Percentiles rank a stretch among this genome's conserved stretches.
Evolutionary conservation across 2,113 vertebrate genomes (phyloP).

Genomic region (Brienomyrus brachyistius): DNA sequence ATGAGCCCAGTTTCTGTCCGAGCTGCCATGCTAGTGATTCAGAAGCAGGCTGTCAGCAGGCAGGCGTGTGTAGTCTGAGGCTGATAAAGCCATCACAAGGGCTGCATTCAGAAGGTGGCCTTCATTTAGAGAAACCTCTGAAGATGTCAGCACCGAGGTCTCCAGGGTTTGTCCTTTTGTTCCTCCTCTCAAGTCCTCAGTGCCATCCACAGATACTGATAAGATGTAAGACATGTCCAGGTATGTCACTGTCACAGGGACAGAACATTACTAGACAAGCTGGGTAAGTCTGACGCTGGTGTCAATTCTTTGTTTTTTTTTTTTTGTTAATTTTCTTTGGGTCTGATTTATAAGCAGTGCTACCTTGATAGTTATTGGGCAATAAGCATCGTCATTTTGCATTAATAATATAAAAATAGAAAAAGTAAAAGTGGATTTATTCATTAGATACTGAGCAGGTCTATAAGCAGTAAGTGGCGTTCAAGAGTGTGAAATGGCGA

Average conservation of each 20-base stretch:
- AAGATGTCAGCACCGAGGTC: not conserved
- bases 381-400: not conserved
- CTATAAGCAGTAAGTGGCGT: not conserved
- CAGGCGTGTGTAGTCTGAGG: not conserved
- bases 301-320: not conserved
- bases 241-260: not conserved
- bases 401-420: not conserved
- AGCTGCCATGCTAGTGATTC: too few relatives aligned
- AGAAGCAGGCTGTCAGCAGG: not conserved
- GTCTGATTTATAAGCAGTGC: not conserved
- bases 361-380: not conserved
- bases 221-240: not conserved
- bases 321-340: not conserved
- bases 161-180: not conserved
- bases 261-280: not conserved
- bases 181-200: not conserved
- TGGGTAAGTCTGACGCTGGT: not conserved
- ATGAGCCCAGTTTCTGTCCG: too few relatives aligned
- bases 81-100: slow-evolving; percentile 16
- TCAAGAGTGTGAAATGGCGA: not conserved
- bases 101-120: not conserved
- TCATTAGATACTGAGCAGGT: not conserved
- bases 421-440: not conserved
- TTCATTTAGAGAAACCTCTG: slow-evolving; percentile 6
- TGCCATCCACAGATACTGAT: not conserved